These are phyloP conservation scores for Gastrophryne carolinensis DNA, from an alignment of 2,797 vertebrate species.

Conservation along the genomic window DNA sequence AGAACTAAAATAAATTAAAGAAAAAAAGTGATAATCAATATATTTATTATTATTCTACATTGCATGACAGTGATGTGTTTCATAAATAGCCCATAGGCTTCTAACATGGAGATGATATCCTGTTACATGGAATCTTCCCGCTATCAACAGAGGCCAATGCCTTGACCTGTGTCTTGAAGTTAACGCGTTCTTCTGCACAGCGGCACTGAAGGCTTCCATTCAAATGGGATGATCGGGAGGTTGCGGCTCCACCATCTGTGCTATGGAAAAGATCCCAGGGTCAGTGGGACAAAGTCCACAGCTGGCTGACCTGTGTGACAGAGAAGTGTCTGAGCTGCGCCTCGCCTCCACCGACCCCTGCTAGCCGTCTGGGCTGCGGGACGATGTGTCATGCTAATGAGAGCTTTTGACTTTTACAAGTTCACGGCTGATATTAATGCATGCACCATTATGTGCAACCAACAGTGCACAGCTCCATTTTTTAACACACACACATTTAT, in stretches of 20 bases:
- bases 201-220: slow-evolving; percentile 42
- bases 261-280: slow-evolving; percentile 38
- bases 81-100: slow-evolving; percentile 1
- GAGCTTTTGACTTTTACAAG: background rate
- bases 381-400: slow-evolving; percentile 23
- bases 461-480: background rate
- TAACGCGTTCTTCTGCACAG: slow-evolving; percentile 43
- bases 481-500: background rate
- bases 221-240: slow-evolving; percentile 17
- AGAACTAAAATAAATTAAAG: too few species aligned
- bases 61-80: background rate
- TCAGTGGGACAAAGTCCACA: slow-evolving; percentile 42
- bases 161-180: slow-evolving; percentile 32
- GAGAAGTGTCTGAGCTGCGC: slow-evolving; percentile 37
- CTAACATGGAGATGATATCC: slow-evolving; percentile 37
- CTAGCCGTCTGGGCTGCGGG: slow-evolving; percentile 31
- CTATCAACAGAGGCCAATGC: slow-evolving; percentile 31
- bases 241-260: slow-evolving; percentile 41
- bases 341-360: slow-evolving; percentile 36
- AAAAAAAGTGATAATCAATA: too few species aligned
- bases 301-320: slow-evolving; percentile 49
- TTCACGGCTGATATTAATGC: slow-evolving; percentile 5
- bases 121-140: slow-evolving; percentile 19
- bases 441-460: background rate
- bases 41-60: background rate